phyloP scores from a whole-genome alignment of 2,113 vertebrate species.

The Colinus virginianus region DNA sequence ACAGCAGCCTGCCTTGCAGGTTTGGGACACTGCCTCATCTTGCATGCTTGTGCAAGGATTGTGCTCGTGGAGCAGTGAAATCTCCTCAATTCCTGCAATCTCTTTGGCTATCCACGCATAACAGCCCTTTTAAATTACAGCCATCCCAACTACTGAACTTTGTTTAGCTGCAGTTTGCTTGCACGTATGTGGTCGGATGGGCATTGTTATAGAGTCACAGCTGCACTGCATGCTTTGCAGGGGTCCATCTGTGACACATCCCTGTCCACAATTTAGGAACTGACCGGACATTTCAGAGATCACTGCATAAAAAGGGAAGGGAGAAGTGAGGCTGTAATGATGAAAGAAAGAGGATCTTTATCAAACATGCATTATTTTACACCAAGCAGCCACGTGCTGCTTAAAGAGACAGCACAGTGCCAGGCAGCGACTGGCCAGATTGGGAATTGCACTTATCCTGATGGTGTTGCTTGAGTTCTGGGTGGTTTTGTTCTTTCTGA shows the following conservation, averaged over 20 bases:
- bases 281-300: accelerated
- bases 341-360: background rate
- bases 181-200: accelerated
- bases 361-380: background rate
- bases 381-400: background rate
- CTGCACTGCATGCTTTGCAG: accelerated
- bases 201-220: background rate
- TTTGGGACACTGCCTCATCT: too few relatives aligned
- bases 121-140: too few relatives aligned
- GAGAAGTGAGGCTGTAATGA: background rate
- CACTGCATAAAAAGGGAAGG: background rate
- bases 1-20: accelerated
- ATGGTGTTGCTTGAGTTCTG: background rate
- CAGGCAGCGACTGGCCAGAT: background rate
- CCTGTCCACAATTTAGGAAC: background rate
- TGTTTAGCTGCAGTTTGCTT: background rate
- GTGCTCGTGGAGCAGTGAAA: too few relatives aligned
- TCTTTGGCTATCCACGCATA: too few relatives aligned
- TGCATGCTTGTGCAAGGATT: too few relatives aligned
- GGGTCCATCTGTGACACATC: accelerated
- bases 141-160: background rate
- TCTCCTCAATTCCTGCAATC: too few relatives aligned
- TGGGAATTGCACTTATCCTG: too few relatives aligned
- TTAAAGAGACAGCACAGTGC: background rate
- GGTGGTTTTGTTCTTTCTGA: background rate